phyloP scores from a whole-genome alignment of 2,888 invertebrate genomes.

The Cinara cedri region DNA sequence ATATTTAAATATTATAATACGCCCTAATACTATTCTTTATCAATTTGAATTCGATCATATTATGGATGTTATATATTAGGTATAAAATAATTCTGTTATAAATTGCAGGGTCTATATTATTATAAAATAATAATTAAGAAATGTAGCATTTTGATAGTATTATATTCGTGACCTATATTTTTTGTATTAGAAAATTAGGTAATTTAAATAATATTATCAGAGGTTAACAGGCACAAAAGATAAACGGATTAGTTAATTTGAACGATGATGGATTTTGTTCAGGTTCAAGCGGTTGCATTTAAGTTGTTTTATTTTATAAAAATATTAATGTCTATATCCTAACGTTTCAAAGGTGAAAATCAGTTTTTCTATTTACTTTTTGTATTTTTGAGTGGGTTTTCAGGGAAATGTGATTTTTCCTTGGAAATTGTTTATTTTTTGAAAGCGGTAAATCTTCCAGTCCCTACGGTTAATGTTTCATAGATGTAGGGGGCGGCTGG shows the following conservation, averaged over 20 bases:
- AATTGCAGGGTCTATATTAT: no score
- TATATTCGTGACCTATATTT: background rate
- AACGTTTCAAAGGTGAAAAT: conserved; percentile 6
- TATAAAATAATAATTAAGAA: background rate
- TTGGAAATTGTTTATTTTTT: conserved; percentile 35
- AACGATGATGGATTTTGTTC: background rate
- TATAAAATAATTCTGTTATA: no score
- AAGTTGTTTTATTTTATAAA: background rate
- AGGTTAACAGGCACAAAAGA: no score
- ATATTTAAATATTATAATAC: no score
- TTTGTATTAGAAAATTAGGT: background rate
- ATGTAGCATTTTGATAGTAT: background rate
- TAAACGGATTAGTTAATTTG: background rate
- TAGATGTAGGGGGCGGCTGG: conserved; percentile 1
- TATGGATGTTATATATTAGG: no score
- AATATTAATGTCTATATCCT: background rate
- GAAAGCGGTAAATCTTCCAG: conserved; percentile 21
- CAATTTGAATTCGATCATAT: no score
- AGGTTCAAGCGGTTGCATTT: background rate
- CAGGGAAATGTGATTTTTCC: conserved; percentile 28
- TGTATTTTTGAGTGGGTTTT: conserved; percentile 2
- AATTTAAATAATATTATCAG: background rate
- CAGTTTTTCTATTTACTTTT: conserved; percentile 17
- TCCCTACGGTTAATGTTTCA: conserved; percentile 37
- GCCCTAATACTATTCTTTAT: no score